These are phyloP conservation scores for Ptycholaimellus sp. DNA, from an alignment of 2,888 invertebrate species.

Conservation along the genomic window DNA sequence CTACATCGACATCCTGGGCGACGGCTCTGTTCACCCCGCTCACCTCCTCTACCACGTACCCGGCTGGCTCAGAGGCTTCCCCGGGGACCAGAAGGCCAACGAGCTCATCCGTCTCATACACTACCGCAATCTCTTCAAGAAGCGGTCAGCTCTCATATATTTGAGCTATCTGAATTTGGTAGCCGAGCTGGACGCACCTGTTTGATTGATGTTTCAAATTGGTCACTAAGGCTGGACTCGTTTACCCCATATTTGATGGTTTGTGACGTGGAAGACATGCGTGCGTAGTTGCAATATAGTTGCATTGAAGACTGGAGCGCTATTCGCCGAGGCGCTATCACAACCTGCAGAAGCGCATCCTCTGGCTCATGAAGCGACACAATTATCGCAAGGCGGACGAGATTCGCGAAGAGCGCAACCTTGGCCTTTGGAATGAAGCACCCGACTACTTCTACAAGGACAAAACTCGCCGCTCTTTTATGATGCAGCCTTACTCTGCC, in stretches of 20 bases:
- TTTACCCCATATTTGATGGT: too few relatives aligned
- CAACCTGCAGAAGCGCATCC: constrained; percentile 22
- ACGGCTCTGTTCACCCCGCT: constrained; percentile 54
- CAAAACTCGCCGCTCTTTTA: constrained; percentile 17
- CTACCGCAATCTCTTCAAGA: constrained; percentile 11
- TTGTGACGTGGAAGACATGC: too few relatives aligned
- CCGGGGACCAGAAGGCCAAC: constrained; percentile 38
- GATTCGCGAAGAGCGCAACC: constrained; percentile 16
- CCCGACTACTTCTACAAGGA: constrained; percentile 25
- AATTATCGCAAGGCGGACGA: constrained; percentile 25
- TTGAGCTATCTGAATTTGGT: not conserved
- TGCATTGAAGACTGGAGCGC: too few relatives aligned
- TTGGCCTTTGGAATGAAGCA: constrained; percentile 23
- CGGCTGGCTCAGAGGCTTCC: constrained; percentile 62
- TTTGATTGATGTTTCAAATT: too few relatives aligned
- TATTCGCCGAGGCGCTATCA: constrained; percentile 22
- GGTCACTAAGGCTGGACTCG: too few relatives aligned
- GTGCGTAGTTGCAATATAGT: too few relatives aligned
- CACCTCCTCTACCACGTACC: constrained; percentile 61
- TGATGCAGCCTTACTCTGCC: too few relatives aligned
- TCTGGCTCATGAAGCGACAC: constrained; percentile 20
- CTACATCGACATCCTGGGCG: constrained; percentile 69
- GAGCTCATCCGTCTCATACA: constrained; percentile 24
- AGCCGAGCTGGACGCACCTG: too few relatives aligned
- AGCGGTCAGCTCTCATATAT: constrained; percentile 4